These are phyloP conservation scores for Narcine bancroftii DNA, from an alignment of 2,113 vertebrate genomes.

Conservation along the genomic window DNA sequence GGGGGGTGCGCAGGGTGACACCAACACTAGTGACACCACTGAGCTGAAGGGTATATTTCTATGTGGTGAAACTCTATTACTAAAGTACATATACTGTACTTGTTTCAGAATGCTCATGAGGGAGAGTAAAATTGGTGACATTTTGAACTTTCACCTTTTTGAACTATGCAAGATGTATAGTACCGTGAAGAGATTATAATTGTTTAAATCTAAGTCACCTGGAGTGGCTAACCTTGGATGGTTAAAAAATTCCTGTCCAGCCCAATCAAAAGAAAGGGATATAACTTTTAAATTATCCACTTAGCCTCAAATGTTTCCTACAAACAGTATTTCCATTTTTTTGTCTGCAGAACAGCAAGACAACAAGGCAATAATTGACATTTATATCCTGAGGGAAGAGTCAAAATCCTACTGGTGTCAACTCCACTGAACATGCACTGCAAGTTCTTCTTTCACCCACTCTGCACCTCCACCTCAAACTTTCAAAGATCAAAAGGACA, in stretches of 20 bases:
- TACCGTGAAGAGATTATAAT: slow-evolving; percentile 21
- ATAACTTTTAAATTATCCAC: slow-evolving; percentile 38
- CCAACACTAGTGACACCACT: too few relatives aligned
- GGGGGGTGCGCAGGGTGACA: too few relatives aligned
- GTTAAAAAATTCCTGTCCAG: slow-evolving; percentile 19
- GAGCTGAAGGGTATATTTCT: too few relatives aligned
- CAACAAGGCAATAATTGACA: slow-evolving; percentile 35
- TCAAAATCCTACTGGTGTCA: slow-evolving; percentile 23
- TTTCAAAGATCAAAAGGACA: slow-evolving; percentile 32
- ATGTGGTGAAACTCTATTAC: too few relatives aligned
- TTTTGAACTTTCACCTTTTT: slow-evolving; percentile 17
- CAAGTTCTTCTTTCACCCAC: slow-evolving; percentile 27
- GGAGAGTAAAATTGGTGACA: neutral
- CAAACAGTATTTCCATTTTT: slow-evolving; percentile 24
- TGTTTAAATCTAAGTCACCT: slow-evolving; percentile 13
- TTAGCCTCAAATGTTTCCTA: slow-evolving; percentile 37
- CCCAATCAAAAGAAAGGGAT: slow-evolving; percentile 32
- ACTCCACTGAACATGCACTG: slow-evolving; percentile 32
- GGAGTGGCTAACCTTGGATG: slow-evolving; percentile 2
- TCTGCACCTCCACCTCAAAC: slow-evolving; percentile 7
- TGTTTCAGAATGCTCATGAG: neutral
- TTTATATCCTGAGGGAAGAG: slow-evolving; percentile 13
- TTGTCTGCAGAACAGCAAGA: slow-evolving; percentile 26
- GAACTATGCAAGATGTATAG: slow-evolving; percentile 2
- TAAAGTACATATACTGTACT: too few relatives aligned